Evolutionary conservation across 2,888 invertebrate genomes (phyloP).

Genomic region (Andrena bucephala): DNA sequence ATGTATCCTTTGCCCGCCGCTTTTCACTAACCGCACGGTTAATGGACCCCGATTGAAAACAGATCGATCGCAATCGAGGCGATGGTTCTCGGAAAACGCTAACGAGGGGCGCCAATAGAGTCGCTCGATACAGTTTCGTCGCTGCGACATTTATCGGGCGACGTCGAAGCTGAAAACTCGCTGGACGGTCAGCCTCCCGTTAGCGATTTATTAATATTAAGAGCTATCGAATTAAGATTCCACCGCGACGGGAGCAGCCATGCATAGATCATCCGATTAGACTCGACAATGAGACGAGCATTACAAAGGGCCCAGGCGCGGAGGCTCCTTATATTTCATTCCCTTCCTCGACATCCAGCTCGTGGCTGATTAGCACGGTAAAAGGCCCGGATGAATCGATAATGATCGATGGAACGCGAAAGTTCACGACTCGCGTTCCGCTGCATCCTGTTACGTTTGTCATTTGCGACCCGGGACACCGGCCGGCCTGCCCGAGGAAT

Average conservation of each 20-base stretch:
- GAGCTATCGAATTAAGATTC: constrained; percentile 71
- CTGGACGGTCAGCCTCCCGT: constrained; percentile 9
- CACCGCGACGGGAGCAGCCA: constrained; percentile 57
- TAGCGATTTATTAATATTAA: constrained; percentile 67
- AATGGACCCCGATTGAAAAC: background rate
- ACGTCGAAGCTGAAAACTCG: constrained; percentile 2
- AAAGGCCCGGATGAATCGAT: constrained; percentile 67
- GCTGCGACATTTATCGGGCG: constrained; percentile 7
- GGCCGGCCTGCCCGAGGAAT: background rate
- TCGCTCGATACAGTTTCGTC: background rate
- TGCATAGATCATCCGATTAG: constrained; percentile 72
- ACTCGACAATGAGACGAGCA: constrained; percentile 63
- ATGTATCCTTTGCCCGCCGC: too few species aligned
- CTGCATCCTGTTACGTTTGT: constrained; percentile 44
- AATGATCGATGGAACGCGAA: constrained; percentile 65
- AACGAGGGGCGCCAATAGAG: background rate
- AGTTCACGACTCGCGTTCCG: constrained; percentile 46
- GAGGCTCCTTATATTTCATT: constrained; percentile 64
- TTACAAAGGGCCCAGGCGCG: constrained; percentile 27
- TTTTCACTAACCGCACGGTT: background rate
- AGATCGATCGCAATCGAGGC: background rate
- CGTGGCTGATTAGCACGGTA: constrained; percentile 70
- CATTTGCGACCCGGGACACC: constrained; percentile 4
- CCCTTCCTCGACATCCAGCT: constrained; percentile 60
- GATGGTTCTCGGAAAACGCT: background rate